These are phyloP conservation scores for Salarias fasciatus DNA, from an alignment of 2,797 vertebrate species.

Conservation along the genomic window DNA sequence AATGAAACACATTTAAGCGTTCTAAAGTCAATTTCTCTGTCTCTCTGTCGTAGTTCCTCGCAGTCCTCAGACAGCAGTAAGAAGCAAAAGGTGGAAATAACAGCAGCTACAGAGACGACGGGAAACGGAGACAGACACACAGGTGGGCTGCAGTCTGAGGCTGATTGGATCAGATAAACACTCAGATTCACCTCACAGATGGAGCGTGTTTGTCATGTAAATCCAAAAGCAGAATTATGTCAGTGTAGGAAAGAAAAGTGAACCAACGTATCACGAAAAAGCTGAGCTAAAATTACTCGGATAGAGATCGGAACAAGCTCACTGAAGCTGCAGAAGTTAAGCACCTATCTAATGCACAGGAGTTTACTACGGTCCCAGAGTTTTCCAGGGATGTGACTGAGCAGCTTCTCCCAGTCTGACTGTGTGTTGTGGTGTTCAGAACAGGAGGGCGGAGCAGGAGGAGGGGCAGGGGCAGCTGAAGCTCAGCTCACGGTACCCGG, in stretches of 20 bases:
- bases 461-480: constrained; percentile 72
- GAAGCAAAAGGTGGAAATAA: constrained; percentile 89
- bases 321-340: too few species aligned
- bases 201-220: neutral
- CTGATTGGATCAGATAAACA: neutral
- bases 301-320: too few species aligned
- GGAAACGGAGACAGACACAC: constrained; percentile 82
- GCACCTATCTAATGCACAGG: too few species aligned
- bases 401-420: constrained; percentile 26
- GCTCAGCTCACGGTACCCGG: constrained; percentile 39
- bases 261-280: too few species aligned
- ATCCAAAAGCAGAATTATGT: neutral
- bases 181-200: neutral
- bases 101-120: constrained; percentile 55
- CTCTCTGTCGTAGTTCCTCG: constrained; percentile 84
- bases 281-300: too few species aligned
- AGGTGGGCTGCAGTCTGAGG: constrained; percentile 81
- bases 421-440: constrained; percentile 73
- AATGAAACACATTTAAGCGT: neutral
- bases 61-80: constrained; percentile 91
- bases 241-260: too few species aligned
- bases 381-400: too few species aligned
- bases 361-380: too few species aligned
- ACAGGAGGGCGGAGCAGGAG: constrained; percentile 71
- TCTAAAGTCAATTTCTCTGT: neutral